Base-by-base conservation (phyloP, 2,113 vertebrate species). In the Rhinolophus sinicus region DNA sequence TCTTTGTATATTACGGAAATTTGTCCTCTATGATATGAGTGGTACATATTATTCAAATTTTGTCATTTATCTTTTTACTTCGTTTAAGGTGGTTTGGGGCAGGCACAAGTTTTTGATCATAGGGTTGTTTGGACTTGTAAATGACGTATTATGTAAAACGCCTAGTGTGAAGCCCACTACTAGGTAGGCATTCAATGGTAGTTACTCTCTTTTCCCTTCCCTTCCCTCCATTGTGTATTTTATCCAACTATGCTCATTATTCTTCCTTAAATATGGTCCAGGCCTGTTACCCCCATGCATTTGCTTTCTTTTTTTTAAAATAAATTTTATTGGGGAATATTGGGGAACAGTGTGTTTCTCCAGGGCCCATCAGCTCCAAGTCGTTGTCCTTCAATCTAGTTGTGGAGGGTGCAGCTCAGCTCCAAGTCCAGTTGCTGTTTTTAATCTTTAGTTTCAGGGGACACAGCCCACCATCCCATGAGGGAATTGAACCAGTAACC, bases 41-140 rank as follows among this genome's bases (percentile, higher is more conserved):
- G 82, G 47, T 22, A 50, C 50, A 10, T 72, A 38, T 44, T 76
- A 90, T 83, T 30, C 26, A 8, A 6, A 16, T 56, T 76, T 65
- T 64, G n/a, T 83, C n/a, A 54, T 77, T 92, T 90, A 33, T 65
- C n/a, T 54, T 95, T 81, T 86, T 77, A 64, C 50, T 82, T 86
- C 81, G 22, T 95, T 96, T 82, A 89, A 76, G 40, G 58, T 65
- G 14, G 47, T 88, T 89, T 82, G 28, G 87, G 62, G 75, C 54
- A 86, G 83, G 62, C 35, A 50, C 69, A 62, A 52, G 18, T 88
- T 86, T 97, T 90, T 91, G 38, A 56, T 78, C 77, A 92, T 18
- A 60, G 47, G 33, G 30, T 86, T 85, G 44, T 73, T 47, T 93
- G 40, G 60, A 77, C 40, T 82, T 65, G 50, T 67, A 75, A 65